Evolutionary conservation across 1,140 invertebrate species (phyloP).

Genomic region (Araneus ventricosus): DNA sequence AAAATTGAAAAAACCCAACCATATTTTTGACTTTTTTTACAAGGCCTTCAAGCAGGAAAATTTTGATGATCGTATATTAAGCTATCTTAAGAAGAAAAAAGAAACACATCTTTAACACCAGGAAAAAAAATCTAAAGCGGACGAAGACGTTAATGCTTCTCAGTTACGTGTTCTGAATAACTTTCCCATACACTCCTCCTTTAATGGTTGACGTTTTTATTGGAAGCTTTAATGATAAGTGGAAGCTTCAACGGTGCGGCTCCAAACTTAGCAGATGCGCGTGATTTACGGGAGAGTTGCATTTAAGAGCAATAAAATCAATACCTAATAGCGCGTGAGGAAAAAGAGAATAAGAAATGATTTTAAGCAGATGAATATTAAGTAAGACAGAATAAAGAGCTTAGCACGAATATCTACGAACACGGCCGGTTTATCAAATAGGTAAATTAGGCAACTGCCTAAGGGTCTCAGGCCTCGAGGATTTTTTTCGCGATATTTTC

Average conservation of each 20-base stretch:
- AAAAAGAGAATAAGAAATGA: not conserved
- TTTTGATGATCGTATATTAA: slow-evolving; percentile 1
- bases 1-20: too few species aligned
- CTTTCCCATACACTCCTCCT: slow-evolving; percentile 15
- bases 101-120: not conserved
- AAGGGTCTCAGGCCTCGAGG: too few species aligned
- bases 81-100: not conserved
- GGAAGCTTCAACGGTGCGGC: not conserved
- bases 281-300: slow-evolving; percentile 19
- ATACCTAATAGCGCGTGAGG: not conserved
- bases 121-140: not conserved
- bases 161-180: slow-evolving; percentile 37
- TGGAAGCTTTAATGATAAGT: slow-evolving; percentile 30
- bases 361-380: slow-evolving; percentile 1
- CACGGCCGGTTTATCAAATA: too few species aligned
- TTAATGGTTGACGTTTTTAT: slow-evolving; percentile 2
- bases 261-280: slow-evolving; percentile 20
- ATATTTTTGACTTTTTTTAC: not conserved
- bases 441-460: too few species aligned
- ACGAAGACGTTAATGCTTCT: slow-evolving; percentile 36
- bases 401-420: not conserved
- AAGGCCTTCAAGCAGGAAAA: not conserved
- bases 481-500: too few species aligned
- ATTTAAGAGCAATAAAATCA: slow-evolving; percentile 23
- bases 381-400: not conserved